Evolutionary conservation across 2,888 invertebrate genomes (phyloP), one percentile per base, ranked within the genome.

Genomic region (Pachymerium ferrugineum): DNA sequence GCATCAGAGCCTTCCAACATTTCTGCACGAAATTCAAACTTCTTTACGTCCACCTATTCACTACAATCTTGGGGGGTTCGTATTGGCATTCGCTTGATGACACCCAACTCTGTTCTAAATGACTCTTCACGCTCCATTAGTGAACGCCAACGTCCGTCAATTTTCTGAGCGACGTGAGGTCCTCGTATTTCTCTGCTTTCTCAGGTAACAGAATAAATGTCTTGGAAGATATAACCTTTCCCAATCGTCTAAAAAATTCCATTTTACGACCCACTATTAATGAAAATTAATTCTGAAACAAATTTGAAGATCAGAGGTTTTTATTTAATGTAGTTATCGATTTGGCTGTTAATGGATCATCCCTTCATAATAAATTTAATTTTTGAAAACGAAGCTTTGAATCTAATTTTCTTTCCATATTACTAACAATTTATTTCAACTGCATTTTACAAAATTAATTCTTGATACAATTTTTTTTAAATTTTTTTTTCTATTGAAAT

Each of bases 1-100:
- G 62, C 62, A 10, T 25, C 14, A 28, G 62, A 25, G 62, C 28
- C n/a, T 62, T 28, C n/a, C n/a, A n/a, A 62, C 62, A 62, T 62
- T 62, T 62, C 62, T 62, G 62, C 62, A 62, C 62, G 62, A 62
- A 62, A 62, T 62, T 62, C 62, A 25, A 54, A 62, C 62, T 62
- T 62, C 62, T 62, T 62, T 28, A 25, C 38, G 3, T 6, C 38
- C 3, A 54, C 22, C 25, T 28, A 54, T 54, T 54, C 54, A 54
- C 22, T 28, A 4, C 25, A 28, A 25, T n/a, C 25, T 54, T 28
- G 62, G 19, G n/a, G n/a, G n/a, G n/a, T n/a, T n/a, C n/a, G n/a
- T 62, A 62, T 62, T 62, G 62, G 62, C 62, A 28, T 28, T n/a
- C n/a, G n/a, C n/a, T n/a, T n/a, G n/a, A n/a, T n/a, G n/a, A n/a